phyloP scores from a whole-genome alignment of 1,140 invertebrate genomes.

The Bombus waltoni region DNA sequence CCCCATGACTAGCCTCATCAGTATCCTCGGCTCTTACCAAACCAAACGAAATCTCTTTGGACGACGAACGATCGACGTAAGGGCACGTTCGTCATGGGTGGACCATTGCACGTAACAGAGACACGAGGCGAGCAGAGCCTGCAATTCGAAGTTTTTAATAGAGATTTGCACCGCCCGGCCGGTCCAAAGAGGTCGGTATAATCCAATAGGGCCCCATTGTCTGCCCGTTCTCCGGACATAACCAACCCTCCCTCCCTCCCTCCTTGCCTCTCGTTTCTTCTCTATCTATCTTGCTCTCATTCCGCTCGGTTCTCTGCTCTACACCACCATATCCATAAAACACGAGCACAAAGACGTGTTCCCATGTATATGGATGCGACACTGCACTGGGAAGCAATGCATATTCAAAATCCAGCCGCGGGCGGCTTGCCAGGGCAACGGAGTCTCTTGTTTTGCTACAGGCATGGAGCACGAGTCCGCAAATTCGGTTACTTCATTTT shows the following conservation, averaged over 20 bases:
- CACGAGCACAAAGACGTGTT: slow-evolving; percentile 63
- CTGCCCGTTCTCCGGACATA: slow-evolving; percentile 70
- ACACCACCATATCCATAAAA: slow-evolving; percentile 48
- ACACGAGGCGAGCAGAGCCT: slow-evolving; percentile 26
- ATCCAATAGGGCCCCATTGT: slow-evolving; percentile 79
- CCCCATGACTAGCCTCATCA: too few species aligned
- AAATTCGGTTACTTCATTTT: slow-evolving; percentile 82
- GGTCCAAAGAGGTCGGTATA: slow-evolving; percentile 77
- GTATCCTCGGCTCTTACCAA: too few species aligned
- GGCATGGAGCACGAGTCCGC: slow-evolving; percentile 76
- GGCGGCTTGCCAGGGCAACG: slow-evolving; percentile 73
- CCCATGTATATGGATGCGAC: slow-evolving; percentile 70
- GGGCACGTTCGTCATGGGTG: not conserved
- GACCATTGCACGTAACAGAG: not conserved
- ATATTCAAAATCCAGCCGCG: slow-evolving; percentile 82
- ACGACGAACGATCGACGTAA: not conserved
- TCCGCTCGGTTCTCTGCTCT: slow-evolving; percentile 8
- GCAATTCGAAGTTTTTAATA: slow-evolving; percentile 78
- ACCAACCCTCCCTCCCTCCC: slow-evolving; percentile 30
- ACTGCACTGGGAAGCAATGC: slow-evolving; percentile 78
- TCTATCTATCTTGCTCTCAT: not conserved
- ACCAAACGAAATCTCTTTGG: too few species aligned
- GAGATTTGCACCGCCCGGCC: slow-evolving; percentile 74
- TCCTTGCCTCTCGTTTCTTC: not conserved
- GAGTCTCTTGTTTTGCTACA: slow-evolving; percentile 77